These are phyloP conservation scores for Amazona vittata DNA, from an alignment of 2,113 vertebrate genomes.

Conservation along the genomic window DNA sequence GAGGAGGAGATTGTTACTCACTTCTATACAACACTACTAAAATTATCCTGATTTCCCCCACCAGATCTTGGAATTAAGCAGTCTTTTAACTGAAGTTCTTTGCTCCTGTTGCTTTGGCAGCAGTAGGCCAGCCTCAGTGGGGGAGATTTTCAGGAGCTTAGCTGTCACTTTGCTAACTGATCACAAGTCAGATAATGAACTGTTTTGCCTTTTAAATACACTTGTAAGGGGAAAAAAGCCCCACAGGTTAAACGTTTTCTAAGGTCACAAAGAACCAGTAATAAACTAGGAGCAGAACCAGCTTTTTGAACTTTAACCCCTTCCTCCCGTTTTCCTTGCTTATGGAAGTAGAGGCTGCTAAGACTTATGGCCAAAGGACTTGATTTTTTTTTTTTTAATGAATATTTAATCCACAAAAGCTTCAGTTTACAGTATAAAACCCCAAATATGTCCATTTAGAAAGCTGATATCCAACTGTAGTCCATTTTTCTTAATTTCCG, in stretches of 20 bases:
- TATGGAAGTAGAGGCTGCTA: background rate
- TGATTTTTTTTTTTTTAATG: background rate
- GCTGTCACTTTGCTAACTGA: background rate
- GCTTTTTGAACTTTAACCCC: background rate
- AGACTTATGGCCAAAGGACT: background rate
- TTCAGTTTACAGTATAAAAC: background rate
- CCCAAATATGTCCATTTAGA: constrained; percentile 9
- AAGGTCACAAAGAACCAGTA: background rate
- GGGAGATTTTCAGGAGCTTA: background rate
- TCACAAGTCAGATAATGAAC: background rate
- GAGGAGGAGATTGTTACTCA: background rate
- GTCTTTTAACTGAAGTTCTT: background rate
- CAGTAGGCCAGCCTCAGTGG: background rate
- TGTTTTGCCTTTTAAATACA: background rate
- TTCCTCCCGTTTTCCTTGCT: background rate
- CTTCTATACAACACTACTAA: background rate
- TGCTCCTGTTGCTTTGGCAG: background rate
- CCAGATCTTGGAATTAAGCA: background rate
- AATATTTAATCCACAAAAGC: constrained; percentile 34
- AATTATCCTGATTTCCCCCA: background rate
- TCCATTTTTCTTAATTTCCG: constrained; percentile 84
- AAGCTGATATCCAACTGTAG: constrained; percentile 83
- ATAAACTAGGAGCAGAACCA: background rate
- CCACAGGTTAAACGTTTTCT: background rate
- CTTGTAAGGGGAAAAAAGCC: background rate